Conservation (phyloP, 2,888 invertebrate species). For the Automeris io region DNA sequence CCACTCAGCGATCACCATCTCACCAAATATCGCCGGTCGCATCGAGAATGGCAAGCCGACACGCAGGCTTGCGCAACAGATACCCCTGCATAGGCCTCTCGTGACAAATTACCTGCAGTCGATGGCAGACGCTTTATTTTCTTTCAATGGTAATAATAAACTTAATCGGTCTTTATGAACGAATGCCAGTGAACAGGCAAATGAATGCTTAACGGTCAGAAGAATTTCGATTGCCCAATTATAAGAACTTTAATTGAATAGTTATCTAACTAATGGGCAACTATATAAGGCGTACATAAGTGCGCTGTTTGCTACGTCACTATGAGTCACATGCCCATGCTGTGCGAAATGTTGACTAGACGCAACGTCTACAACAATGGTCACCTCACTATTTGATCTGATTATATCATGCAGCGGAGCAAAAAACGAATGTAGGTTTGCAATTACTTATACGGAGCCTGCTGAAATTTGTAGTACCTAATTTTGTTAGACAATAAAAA, state of each 20-base stretch:
- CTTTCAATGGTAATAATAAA: not conserved
- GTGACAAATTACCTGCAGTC: not conserved
- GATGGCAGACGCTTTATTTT: not conserved
- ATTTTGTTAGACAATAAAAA: not conserved
- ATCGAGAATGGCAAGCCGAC: constrained; percentile 34
- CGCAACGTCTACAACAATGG: constrained; percentile 70
- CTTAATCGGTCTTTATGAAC: not conserved
- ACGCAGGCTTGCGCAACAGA: constrained; percentile 22
- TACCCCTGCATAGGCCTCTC: not conserved
- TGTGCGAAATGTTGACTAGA: constrained; percentile 62
- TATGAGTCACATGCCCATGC: constrained; percentile 56
- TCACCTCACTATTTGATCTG: constrained; percentile 57
- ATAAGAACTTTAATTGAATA: constrained; percentile 28
- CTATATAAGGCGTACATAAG: constrained; percentile 40
- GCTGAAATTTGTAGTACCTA: not conserved
- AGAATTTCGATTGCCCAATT: constrained; percentile 20
- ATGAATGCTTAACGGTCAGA: constrained; percentile 7
- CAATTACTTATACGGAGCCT: not conserved
- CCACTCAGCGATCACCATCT: constrained; percentile 56
- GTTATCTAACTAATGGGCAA: constrained; percentile 35
- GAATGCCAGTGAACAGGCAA: not conserved
- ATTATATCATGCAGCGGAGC: constrained; percentile 57
- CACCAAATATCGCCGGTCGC: constrained; percentile 42
- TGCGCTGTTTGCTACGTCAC: constrained; percentile 50
- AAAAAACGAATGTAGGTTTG: constrained; percentile 41